Evolutionary conservation across 2,888 invertebrate genomes (phyloP).

Genomic region (Drosophila setosimentum): DNA sequence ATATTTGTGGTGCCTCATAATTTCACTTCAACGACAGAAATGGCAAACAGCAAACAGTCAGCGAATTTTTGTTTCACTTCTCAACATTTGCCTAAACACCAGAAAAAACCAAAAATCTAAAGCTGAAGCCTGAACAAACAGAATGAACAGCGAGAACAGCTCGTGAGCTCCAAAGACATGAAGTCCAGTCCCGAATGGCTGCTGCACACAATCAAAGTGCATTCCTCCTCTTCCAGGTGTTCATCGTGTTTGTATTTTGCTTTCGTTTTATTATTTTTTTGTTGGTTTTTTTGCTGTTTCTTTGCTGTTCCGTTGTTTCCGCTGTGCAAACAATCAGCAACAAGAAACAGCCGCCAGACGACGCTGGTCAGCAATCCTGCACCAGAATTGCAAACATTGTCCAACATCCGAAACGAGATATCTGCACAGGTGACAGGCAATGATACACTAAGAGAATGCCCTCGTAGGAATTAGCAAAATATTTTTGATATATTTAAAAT

Average conservation of each 20-base stretch:
- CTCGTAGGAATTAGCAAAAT: neutral
- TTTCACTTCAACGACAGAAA: constrained; percentile 62
- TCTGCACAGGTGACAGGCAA: neutral
- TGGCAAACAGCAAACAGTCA: constrained; percentile 57
- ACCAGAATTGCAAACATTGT: constrained; percentile 34
- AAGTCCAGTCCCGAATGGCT: constrained; percentile 23
- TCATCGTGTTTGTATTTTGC: constrained; percentile 5
- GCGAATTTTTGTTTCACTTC: constrained; percentile 50
- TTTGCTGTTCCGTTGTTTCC: constrained; percentile 25
- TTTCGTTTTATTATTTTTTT: neutral
- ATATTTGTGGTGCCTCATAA: constrained; percentile 60
- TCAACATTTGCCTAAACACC: constrained; percentile 63
- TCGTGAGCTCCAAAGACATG: constrained; percentile 46
- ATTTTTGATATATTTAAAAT: neutral
- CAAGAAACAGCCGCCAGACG: constrained; percentile 29
- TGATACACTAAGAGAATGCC: constrained; percentile 8
- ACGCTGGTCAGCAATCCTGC: constrained; percentile 35
- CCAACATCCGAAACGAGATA: constrained; percentile 31
- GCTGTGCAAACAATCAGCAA: constrained; percentile 53
- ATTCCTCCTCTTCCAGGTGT: constrained; percentile 39
- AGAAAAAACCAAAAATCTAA: neutral
- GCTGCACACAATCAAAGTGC: constrained; percentile 60
- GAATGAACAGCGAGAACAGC: constrained; percentile 24
- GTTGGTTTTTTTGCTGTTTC: neutral
- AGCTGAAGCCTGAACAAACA: constrained; percentile 44